Evolutionary conservation across 2,797 vertebrate genomes (phyloP), one percentile per base, ranked within the genome.

Genomic region (Sibirionetta formosa): DNA sequence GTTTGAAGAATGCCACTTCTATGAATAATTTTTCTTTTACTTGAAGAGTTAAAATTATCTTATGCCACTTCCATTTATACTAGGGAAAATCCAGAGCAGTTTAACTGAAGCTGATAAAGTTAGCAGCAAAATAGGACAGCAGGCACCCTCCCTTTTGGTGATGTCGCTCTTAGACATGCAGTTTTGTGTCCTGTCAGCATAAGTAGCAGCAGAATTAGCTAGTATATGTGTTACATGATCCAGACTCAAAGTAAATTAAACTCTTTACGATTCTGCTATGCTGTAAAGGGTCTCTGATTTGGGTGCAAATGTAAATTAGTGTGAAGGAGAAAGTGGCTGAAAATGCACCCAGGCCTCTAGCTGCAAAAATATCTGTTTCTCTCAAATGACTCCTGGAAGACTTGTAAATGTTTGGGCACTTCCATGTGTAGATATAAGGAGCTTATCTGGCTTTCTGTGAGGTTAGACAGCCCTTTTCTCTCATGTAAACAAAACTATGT

Each of bases 191-290:
- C 71, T 68, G 44, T 33, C 77, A 44, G 24, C 54, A 63, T 3
- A 6, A 40, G 31, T 61, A 58, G 2, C 2, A n/a, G 31, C 68
- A 72, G 53, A 44, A 42, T 24, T 26, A 72, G 44, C 51, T 46
- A 54, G 2, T 12, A 1, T 2, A 68, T 58, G 24, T 24, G 73
- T 53, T 76, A 2, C 0, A 5, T 9, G 69, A 48, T 29, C 44
- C 77, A 77, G 38, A 60, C 64, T 46, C 1, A 0, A 46, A 11
- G 58, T 14, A 61, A 69, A 18, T 44, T 3, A 18, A 75, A 35
- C 54, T 69, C 40, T 38, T 75, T 23, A 5, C n/a, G 33, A n/a
- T 6, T 33, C 26, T 31, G 10, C 9, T 75, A 38, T 50, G 44
- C 46, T 44, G 1, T 19, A 9, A 69, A 64, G 58, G 27, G 27